Evolutionary conservation across 2,888 invertebrate species (phyloP).

Genomic region (Cheiracanthium punctorium): DNA sequence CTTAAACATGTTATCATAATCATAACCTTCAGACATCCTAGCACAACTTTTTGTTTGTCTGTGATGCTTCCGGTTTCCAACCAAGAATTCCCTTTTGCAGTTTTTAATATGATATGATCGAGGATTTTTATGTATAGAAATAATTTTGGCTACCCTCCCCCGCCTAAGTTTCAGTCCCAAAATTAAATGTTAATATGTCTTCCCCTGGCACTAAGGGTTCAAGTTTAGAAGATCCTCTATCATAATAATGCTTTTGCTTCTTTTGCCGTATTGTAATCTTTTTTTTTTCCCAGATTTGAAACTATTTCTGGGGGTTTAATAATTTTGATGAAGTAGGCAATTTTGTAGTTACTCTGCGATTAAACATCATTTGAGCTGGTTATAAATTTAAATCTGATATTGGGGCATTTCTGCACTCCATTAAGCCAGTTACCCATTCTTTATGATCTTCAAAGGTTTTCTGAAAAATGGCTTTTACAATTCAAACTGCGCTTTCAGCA

Average conservation of each 20-base stretch:
- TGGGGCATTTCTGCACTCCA: not conserved
- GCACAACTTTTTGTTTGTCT: too few relatives aligned
- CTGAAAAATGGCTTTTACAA: slow-evolving; percentile 21
- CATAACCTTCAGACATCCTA: too few relatives aligned
- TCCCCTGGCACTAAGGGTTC: not conserved
- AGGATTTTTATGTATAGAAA: too few relatives aligned
- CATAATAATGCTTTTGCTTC: too few relatives aligned
- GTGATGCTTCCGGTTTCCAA: too few relatives aligned
- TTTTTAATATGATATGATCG: too few relatives aligned
- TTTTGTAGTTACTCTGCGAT: not conserved
- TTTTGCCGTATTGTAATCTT: not conserved
- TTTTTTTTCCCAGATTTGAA: not conserved
- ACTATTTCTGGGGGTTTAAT: slow-evolving; percentile 26
- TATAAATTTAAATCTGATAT: not conserved
- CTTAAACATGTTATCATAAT: too few relatives aligned
- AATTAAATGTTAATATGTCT: not conserved
- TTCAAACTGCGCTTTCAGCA: slow-evolving; percentile 21
- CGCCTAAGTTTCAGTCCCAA: too few relatives aligned
- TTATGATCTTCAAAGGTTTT: not conserved
- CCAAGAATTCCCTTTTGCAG: too few relatives aligned
- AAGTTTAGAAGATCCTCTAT: not conserved
- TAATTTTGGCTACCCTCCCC: too few relatives aligned
- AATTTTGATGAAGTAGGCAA: not conserved
- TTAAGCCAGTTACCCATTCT: not conserved
- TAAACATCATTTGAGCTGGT: not conserved